Evolutionary conservation across 2,113 vertebrate genomes (phyloP), one percentile per base, ranked within the genome.

Genomic region (Cyrtonyx montezumae): DNA sequence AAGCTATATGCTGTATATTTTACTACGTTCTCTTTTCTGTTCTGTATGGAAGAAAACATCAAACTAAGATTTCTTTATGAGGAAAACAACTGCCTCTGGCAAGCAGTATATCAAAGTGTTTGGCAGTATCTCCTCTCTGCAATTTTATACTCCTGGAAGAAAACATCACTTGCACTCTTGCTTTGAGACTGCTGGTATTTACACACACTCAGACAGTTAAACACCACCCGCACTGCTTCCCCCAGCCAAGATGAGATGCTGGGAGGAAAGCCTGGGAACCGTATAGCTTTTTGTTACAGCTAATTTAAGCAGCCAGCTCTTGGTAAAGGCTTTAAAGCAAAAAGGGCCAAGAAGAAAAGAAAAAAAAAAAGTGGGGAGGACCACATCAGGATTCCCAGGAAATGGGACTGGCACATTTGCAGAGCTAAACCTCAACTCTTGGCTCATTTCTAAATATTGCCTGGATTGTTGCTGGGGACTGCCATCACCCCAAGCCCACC

Each of bases 11-110:
- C 65, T 70, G 34, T 22, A 85, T 65, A 82, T 87, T 95, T 89
- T 67, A 88, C 76, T 26, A 45, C 1, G 0, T n/a, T 34, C 51
- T 61, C 45, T 61, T 61, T 53, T 87, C 26, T 51, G 11, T 73
- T 81, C 71, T 77, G 74, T 63, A 80, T 71, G 67, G 80, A 74
- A 88, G 85, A 76, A 87, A 93, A 91, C 71, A 95, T 46, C 63
- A 53, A 82, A 71, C 71, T 73, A 25, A 45, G 75, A 87, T 88
- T 92, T 82, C 83, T 93, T 94, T 61, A 82, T 36, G 65, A 94
- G 92, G 67, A 69, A 90, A 95, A 93, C 90, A 91, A 91, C 69
- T 37, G 88, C 91, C 87, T 96, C 80, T 87, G 83, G 94, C 91
- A 96, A 88, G 74, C 80, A 53, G 70, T 67, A 32, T 30, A 73